Conservation (phyloP, 2,113 vertebrate species). For the Psittacus erithacus region DNA sequence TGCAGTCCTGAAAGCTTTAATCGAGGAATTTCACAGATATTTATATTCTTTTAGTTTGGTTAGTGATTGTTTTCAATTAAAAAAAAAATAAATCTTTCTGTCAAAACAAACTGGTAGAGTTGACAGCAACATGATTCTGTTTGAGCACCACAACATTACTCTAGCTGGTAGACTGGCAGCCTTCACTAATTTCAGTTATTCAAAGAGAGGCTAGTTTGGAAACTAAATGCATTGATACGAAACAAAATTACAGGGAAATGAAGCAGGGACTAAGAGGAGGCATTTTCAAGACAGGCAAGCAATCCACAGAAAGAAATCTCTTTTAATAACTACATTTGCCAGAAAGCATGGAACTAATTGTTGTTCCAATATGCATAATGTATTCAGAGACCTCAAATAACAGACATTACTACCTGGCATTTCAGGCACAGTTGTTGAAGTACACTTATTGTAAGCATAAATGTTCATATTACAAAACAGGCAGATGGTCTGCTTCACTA, state of each 20-base stretch:
- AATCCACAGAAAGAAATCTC: neutral
- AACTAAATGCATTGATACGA: neutral
- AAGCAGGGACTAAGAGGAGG: neutral
- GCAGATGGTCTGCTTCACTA: slow-evolving; percentile 76
- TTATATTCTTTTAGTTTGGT: neutral
- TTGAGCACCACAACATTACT: neutral
- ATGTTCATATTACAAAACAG: slow-evolving; percentile 46
- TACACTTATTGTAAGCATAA: slow-evolving; percentile 44
- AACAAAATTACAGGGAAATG: neutral
- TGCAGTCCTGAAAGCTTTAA: neutral
- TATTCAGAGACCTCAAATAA: slow-evolving; percentile 22
- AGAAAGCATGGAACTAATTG: slow-evolving; percentile 13
- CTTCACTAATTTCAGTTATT: neutral
- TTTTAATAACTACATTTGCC: neutral
- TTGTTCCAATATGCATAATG: neutral
- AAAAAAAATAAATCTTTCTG: neutral
- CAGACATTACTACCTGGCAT: slow-evolving; percentile 48
- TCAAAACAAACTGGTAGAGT: neutral
- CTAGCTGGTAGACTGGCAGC: neutral
- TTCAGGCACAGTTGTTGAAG: slow-evolving; percentile 32
- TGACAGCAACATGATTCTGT: neutral
- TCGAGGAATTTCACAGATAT: neutral
- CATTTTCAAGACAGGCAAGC: neutral
- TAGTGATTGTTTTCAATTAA: neutral
- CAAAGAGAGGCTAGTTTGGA: neutral